Evolutionary conservation across 2,113 vertebrate species (phyloP).

Genomic region (Corythornis madagascariensis): DNA sequence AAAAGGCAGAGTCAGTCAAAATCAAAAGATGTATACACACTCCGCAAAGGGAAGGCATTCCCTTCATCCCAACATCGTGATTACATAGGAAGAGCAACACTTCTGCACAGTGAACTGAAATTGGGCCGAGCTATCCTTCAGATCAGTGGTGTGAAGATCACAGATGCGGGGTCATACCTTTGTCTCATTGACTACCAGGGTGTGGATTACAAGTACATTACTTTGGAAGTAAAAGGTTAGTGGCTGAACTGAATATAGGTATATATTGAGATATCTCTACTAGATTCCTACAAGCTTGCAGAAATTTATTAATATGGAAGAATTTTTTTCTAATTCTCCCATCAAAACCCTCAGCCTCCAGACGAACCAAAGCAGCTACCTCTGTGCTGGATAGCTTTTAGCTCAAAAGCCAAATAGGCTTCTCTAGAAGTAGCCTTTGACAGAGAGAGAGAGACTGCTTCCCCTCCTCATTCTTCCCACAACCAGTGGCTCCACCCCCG

Average conservation of each 20-base stretch:
- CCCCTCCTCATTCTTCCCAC: not conserved
- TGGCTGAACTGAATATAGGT: not conserved
- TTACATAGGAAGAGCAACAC: slow-evolving; percentile 66
- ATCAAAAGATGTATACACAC: slow-evolving; percentile 67
- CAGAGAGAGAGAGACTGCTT: not conserved
- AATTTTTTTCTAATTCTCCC: not conserved
- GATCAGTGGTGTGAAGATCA: slow-evolving; percentile 74
- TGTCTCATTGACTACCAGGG: slow-evolving; percentile 78
- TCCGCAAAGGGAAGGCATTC: slow-evolving; percentile 36
- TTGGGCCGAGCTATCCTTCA: slow-evolving; percentile 76
- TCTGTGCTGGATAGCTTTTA: not conserved
- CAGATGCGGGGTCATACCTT: slow-evolving; percentile 80
- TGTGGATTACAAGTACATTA: slow-evolving; percentile 82
- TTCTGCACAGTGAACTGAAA: slow-evolving; percentile 74
- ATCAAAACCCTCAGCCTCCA: not conserved
- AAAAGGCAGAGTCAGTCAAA: not conserved
- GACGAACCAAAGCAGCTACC: not conserved
- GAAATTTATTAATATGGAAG: not conserved
- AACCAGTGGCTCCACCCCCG: not conserved
- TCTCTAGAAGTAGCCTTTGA: not conserved
- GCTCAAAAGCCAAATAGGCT: not conserved
- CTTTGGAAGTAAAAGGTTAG: slow-evolving; percentile 83
- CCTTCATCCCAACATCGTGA: not conserved
- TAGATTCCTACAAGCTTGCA: not conserved
- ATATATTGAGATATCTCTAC: not conserved